Base-by-base conservation (phyloP, 2,888 invertebrate genomes). In the Trissolcus japonicus region DNA sequence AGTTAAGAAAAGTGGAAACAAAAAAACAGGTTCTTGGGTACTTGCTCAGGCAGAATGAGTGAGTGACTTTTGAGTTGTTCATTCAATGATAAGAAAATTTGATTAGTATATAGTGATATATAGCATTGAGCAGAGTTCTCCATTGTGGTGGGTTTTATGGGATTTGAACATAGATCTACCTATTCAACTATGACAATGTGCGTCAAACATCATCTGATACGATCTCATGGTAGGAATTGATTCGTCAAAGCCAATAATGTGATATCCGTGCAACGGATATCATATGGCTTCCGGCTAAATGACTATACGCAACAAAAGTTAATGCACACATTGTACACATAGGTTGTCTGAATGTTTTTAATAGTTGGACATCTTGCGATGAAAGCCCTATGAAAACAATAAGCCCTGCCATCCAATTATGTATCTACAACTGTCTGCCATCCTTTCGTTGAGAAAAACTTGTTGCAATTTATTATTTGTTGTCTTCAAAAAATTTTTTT, bases 261-360 rank as follows among this genome's bases (percentile, higher is more conserved):
- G 76, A 79, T 81, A 81, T 82, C 76, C 78, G 77, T 76, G 43
- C 68, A 68, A 77, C 76, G 78, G 79, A 79, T 66, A 60, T 77
- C 62, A 62, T 82, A 82, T n/a, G 83, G 83, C 82, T 83, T 83
- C 82, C 76, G 80, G 80, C 80, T 83, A 81, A 82, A 82, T 81
- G 79, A 80, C 78, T 80, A 9, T 35, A 81, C 77, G 69, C 78
- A 76, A 77, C 78, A 79, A 72, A 57, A 69, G 66, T 79, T 79
- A 76, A 77, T 73, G 67, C 61, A 62, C 60, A 55, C 35, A 35
- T 35, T 35, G 35, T 53, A 74, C 68, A 74, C 55, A 77, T 55
- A 73, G 53, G 51, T 50, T 43, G 59, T 71, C 35, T 60, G 54
- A 53, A 40, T 14, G 62, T 48, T 54, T 53, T 4, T 35, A 48